Evolutionary conservation across 2,888 invertebrate genomes (phyloP).

Genomic region (Hydroisotoma schaefferi): DNA sequence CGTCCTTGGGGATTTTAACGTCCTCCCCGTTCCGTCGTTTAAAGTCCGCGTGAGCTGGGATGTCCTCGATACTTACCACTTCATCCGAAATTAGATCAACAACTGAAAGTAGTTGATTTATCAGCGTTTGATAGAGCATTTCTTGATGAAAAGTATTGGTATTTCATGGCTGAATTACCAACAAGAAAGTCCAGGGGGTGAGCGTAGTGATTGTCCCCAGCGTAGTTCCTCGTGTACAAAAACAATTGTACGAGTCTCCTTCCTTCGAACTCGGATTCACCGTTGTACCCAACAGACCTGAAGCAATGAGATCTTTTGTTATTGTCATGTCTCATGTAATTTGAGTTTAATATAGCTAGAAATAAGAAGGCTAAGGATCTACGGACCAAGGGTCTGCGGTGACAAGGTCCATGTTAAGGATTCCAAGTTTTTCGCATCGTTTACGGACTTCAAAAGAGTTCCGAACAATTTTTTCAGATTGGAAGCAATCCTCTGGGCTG

Average conservation of each 20-base stretch:
- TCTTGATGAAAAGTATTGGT: not conserved
- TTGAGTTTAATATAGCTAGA: no score
- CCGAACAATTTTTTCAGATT: constrained; percentile 33
- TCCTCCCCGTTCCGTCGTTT: constrained; percentile 3
- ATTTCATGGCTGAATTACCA: constrained; percentile 16
- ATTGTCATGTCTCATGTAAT: not conserved
- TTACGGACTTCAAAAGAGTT: constrained; percentile 26
- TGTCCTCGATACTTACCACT: constrained; percentile 39
- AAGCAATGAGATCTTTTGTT: not conserved
- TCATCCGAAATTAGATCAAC: constrained; percentile 36
- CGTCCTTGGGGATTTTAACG: constrained; percentile 21
- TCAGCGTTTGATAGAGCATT: not conserved
- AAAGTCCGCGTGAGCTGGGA: constrained; percentile 36
- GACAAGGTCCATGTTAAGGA: constrained; percentile 34
- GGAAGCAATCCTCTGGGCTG: constrained; percentile 37
- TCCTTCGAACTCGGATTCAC: constrained; percentile 38
- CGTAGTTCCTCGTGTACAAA: constrained; percentile 39
- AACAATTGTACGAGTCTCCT: constrained; percentile 39
- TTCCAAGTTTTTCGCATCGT: constrained; percentile 29
- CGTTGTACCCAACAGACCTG: constrained; percentile 42
- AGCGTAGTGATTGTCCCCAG: constrained; percentile 43
- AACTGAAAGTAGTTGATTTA: no score
- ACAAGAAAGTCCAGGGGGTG: constrained; percentile 42
- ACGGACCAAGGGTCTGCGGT: constrained; percentile 44
- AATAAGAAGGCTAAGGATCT: not conserved